A percentile compares a stretch with the other conserved stretches of the same genome.
phyloP scores from a whole-genome alignment of 2,888 invertebrate genomes.

The Trypoxylon attenuatum region DNA sequence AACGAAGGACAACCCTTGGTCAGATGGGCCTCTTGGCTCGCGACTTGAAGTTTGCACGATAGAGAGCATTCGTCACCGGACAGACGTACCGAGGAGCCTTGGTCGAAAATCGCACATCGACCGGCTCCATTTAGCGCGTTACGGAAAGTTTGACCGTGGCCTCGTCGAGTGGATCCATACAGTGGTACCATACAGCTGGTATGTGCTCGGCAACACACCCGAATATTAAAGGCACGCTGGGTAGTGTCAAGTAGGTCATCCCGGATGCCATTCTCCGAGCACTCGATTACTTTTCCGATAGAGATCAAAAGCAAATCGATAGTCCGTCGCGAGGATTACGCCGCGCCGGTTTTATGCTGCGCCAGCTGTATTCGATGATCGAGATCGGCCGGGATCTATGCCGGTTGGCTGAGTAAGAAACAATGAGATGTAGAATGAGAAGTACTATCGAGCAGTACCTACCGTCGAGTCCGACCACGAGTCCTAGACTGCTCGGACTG shows the following conservation, averaged over 20 bases:
- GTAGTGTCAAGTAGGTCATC: conserved; percentile 16
- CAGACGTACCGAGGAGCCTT: conserved; percentile 11
- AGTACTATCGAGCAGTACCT: no score
- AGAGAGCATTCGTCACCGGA: not conserved
- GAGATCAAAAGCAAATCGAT: not conserved
- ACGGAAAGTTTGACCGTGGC: conserved; percentile 10
- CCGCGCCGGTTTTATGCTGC: no score
- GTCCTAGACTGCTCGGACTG: no score
- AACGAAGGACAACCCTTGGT: conserved; percentile 13
- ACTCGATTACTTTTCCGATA: not conserved
- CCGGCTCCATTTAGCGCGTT: conserved; percentile 25
- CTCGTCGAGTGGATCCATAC: not conserved
- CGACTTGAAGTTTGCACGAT: not conserved
- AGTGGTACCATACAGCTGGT: no score
- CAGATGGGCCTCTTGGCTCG: conserved; percentile 8
- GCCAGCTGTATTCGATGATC: no score
- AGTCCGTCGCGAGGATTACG: not conserved
- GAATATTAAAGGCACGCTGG: conserved; percentile 10
- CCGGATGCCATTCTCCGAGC: not conserved
- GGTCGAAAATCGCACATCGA: conserved; percentile 20
- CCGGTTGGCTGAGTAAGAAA: no score
- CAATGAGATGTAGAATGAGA: no score
- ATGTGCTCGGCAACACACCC: no score
- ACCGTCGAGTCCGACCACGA: no score
- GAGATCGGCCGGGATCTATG: no score